A percentile compares a stretch with the other conserved stretches of the same genome.
phyloP scores from a whole-genome alignment of 2,797 vertebrate species.

The Diglossa cyanea region DNA sequence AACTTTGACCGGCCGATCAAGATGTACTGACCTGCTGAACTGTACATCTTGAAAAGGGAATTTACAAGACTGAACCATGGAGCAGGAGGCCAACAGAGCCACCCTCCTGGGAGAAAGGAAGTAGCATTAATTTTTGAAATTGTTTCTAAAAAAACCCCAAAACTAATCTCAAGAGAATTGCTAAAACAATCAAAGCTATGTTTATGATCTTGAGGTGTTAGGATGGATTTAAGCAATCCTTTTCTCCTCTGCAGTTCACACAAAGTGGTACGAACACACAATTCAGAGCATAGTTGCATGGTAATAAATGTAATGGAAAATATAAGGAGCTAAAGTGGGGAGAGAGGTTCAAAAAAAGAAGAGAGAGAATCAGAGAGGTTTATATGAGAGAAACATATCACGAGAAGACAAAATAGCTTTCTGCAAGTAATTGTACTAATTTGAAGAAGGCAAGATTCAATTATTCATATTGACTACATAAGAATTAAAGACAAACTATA shows the following conservation, averaged over 20 bases:
- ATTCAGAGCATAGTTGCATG: background rate
- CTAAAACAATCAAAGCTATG: background rate
- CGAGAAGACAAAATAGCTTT: background rate
- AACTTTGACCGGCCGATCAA: background rate
- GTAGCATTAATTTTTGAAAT: slow-evolving; percentile 3
- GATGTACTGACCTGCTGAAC: background rate
- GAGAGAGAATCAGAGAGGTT: background rate
- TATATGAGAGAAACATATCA: background rate
- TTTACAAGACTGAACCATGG: background rate
- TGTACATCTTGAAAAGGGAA: background rate
- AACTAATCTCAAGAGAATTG: background rate
- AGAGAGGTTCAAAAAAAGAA: background rate
- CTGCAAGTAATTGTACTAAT: background rate
- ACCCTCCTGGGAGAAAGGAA: background rate
- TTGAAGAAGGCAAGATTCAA: background rate
- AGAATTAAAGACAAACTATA: background rate
- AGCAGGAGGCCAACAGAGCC: background rate
- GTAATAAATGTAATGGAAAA: background rate
- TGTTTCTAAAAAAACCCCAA: background rate
- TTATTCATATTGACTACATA: background rate
- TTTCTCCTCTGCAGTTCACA: background rate
- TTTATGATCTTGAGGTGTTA: background rate
- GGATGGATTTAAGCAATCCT: background rate
- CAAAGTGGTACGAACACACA: background rate
- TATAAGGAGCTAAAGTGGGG: rapidly evolving